Base-by-base conservation (phyloP, 2,888 invertebrate species). In the Phoronis australis region DNA sequence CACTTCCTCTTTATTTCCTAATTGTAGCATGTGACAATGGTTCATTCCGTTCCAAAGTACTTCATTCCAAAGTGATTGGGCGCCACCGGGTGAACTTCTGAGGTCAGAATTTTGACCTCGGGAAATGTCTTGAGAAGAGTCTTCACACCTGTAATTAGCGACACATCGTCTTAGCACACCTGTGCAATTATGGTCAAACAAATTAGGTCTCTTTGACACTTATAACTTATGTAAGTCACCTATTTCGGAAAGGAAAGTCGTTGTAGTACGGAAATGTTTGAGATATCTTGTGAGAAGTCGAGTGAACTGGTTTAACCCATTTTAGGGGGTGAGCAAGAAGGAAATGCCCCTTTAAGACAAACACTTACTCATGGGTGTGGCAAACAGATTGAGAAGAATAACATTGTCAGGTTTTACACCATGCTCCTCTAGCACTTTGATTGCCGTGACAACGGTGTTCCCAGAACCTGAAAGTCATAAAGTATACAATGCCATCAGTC, bases 41-140 rank as follows among this genome's bases (percentile, higher is more conserved):
- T n/a, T 77, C 59, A 97, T 80, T 96, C 96, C 49, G 97, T 97
- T 60, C 97, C 97, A 80, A 99, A 99, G 80, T 99, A 99, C 78
- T 92, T 95, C 79, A 91, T 90, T 45, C 97, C 96, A 79, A 99
- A 99, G 78, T 97, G 96, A 80, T 92, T 94, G 6, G 97, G 97
- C 6, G 95, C 93, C 2, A 94, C 87, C 0, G 87, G 87, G 76
- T 95, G 90, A 24, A 99, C 83, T 77, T 99, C 97, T 0, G 96
- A 92, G 0, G 97, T 95, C 50, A 99, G 82, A 63, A 97, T 92
- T 77, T 89, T 94, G 86, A 99, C 85, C 4, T 66, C 64, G 6
- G 79, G 79, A 55, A 69, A 78, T 45, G 61, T 62, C 21, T 62
- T 57, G 39, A 69, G 64, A 25, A 80, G 62, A 6, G 63, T 55